These are phyloP conservation scores for Elephas maximus DNA, from an alignment of 2,113 vertebrate genomes.

Conservation along the genomic window DNA sequence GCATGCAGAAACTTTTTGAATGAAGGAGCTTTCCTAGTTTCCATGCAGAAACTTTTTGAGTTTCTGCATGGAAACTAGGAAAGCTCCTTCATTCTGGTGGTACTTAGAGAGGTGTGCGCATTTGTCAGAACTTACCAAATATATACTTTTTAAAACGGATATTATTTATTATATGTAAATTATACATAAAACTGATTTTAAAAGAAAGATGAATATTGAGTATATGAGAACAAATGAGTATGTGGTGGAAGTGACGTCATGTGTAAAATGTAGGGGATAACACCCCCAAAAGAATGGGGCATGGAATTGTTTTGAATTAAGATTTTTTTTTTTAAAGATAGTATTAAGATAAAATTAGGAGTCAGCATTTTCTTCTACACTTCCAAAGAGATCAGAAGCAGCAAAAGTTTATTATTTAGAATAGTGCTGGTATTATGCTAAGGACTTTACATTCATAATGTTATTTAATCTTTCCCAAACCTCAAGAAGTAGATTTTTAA, in stretches of 20 bases:
- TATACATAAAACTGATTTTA: background rate
- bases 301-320: background rate
- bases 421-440: background rate
- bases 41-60: background rate
- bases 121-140: background rate
- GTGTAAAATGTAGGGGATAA: background rate
- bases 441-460: background rate
- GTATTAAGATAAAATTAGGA: background rate
- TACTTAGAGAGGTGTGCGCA: background rate
- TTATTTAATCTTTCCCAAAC: background rate
- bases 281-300: background rate
- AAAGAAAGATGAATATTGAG: conserved; percentile 2
- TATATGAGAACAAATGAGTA: background rate
- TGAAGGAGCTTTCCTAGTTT: no score
- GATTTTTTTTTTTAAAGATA: no score
- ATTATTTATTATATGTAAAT: background rate
- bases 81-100: background rate
- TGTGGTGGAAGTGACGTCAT: background rate
- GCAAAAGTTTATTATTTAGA: background rate
- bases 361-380: background rate
- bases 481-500: background rate
- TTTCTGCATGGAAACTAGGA: background rate
- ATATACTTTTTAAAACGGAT: background rate
- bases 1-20: background rate
- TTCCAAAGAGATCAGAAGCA: background rate